Conservation (phyloP, 2,797 vertebrate genomes). For the Tapirus indicus region DNA sequence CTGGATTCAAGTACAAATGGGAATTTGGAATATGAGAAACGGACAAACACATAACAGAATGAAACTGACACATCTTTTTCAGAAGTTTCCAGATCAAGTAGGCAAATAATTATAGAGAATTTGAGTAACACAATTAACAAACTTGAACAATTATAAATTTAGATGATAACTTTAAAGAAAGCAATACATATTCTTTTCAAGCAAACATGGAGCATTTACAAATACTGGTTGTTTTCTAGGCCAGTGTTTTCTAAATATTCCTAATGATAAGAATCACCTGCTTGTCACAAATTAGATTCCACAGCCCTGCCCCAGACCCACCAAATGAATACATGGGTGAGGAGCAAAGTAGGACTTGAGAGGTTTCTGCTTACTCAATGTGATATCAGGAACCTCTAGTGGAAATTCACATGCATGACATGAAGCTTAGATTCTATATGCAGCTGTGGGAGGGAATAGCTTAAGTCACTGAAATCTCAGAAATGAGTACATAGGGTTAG, state of each 20-base stretch:
- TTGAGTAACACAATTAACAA: background rate
- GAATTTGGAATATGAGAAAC: background rate
- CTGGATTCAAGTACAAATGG: background rate
- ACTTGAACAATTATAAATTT: background rate
- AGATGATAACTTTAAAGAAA: slow-evolving; percentile 32
- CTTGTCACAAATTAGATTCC: background rate
- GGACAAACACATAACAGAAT: background rate
- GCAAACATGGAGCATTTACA: background rate
- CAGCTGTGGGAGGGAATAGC: background rate
- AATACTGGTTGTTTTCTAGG: background rate
- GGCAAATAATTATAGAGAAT: slow-evolving; percentile 33
- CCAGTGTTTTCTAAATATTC: background rate
- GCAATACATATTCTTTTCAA: background rate
- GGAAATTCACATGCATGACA: background rate
- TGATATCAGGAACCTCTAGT: slow-evolving; percentile 58
- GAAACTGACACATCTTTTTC: background rate
- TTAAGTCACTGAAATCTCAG: background rate
- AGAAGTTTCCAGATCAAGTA: slow-evolving; percentile 1
- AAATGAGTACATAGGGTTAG: background rate
- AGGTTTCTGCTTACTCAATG: background rate
- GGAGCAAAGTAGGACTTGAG: background rate
- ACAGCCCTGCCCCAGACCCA: background rate
- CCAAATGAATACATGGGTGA: background rate
- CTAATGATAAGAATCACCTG: background rate
- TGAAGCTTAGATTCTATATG: background rate